Conservation (phyloP, 2,113 vertebrate genomes). For the Agapornis roseicollis region DNA sequence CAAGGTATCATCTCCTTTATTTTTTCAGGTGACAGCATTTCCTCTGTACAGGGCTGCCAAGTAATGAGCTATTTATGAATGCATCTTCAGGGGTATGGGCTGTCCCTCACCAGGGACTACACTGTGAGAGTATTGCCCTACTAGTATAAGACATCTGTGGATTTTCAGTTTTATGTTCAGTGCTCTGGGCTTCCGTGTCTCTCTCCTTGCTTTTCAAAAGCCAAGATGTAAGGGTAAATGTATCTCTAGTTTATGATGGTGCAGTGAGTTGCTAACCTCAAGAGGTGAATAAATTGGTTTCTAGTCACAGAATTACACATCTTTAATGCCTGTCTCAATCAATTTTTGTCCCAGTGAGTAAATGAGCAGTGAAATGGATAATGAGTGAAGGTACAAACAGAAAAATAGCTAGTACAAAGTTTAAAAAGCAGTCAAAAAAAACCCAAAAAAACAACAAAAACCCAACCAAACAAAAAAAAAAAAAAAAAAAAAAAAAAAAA, state of each 20-base stretch:
- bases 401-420: neutral
- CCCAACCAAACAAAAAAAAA: no score
- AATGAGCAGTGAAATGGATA: neutral
- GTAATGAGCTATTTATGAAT: fast-evolving
- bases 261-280: neutral
- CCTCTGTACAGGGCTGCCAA: neutral
- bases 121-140: neutral
- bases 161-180: neutral
- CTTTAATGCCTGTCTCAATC: neutral
- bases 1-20: neutral
- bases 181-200: neutral
- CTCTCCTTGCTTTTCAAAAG: neutral
- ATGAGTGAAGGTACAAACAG: neutral
- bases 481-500: no score
- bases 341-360: neutral
- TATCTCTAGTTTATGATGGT: neutral
- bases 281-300: neutral
- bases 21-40: neutral
- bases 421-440: neutral
- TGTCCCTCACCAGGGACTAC: neutral
- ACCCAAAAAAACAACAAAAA: no score
- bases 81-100: neutral
- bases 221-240: neutral
- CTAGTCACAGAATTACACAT: fast-evolving
- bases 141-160: neutral